Conservation (phyloP, 1,140 invertebrate genomes). For the Panulirus ornatus region DNA sequence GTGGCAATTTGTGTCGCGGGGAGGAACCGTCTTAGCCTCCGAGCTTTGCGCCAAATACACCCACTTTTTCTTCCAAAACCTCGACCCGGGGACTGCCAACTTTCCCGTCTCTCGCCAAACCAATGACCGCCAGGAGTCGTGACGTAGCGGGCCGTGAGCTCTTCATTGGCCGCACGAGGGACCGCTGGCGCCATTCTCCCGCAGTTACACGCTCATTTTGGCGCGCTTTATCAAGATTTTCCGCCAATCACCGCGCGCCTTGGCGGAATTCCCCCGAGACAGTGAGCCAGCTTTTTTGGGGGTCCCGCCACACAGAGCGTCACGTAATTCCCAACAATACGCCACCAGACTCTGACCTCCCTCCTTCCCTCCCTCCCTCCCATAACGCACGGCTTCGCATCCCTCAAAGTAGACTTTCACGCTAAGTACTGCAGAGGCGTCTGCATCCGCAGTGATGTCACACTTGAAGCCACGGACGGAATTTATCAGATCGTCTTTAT, state of each 20-base stretch:
- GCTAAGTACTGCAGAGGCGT: no score
- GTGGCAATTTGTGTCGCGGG: not conserved
- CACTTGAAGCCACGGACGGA: no score
- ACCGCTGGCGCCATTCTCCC: slow-evolving; percentile 53
- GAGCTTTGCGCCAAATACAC: slow-evolving; percentile 4
- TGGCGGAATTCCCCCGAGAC: slow-evolving; percentile 35
- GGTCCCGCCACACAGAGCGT: not conserved
- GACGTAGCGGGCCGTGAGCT: slow-evolving; percentile 34
- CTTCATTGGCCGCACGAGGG: slow-evolving; percentile 56
- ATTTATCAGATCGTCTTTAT: no score
- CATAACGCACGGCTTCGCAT: no score
- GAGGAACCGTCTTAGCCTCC: slow-evolving; percentile 5
- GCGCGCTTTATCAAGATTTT: slow-evolving; percentile 65
- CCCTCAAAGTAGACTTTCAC: no score
- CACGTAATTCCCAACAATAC: not conserved
- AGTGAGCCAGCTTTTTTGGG: slow-evolving; percentile 27
- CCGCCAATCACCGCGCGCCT: slow-evolving; percentile 59
- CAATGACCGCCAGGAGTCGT: slow-evolving; percentile 45
- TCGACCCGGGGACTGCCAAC: slow-evolving; percentile 36
- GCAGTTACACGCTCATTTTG: slow-evolving; percentile 68
- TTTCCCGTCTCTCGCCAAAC: slow-evolving; percentile 34
- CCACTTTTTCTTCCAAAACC: slow-evolving; percentile 29
- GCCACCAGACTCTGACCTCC: not conserved
- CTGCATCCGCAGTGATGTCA: no score
- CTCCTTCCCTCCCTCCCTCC: not conserved